These are phyloP conservation scores for Drosophila cyrtoloma DNA, from an alignment of 2,888 invertebrate species.

Conservation along the genomic window DNA sequence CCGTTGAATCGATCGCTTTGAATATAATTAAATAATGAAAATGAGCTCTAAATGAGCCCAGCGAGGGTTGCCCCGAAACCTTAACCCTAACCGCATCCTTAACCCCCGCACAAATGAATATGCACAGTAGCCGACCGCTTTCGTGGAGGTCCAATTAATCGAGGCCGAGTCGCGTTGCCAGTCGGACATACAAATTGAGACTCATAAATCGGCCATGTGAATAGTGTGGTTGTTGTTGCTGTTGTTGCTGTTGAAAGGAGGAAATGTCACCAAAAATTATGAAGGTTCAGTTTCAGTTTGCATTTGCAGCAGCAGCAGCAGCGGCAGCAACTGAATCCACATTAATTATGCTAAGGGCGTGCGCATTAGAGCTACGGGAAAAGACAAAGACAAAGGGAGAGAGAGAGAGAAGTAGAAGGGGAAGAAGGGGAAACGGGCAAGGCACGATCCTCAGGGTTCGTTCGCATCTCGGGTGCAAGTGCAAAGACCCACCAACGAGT, in stretches of 20 bases:
- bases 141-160: slow-evolving; percentile 82
- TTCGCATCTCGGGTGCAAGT: slow-evolving; percentile 50
- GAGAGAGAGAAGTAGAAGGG: not conserved
- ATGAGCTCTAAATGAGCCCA: slow-evolving; percentile 57
- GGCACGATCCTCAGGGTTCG: slow-evolving; percentile 47
- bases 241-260: slow-evolving; percentile 46
- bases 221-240: slow-evolving; percentile 1
- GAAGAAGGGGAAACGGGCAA: not conserved
- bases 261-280: slow-evolving; percentile 81
- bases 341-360: slow-evolving; percentile 78
- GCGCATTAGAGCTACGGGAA: slow-evolving; percentile 56
- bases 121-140: slow-evolving; percentile 75
- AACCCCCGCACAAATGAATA: slow-evolving; percentile 57
- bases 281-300: slow-evolving; percentile 64
- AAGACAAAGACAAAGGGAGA: not conserved
- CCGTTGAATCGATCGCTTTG: slow-evolving; percentile 19
- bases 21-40: slow-evolving; percentile 64
- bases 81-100: slow-evolving; percentile 22
- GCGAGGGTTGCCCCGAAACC: slow-evolving; percentile 1
- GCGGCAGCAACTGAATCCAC: slow-evolving; percentile 7
- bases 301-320: not conserved
- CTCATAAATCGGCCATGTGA: slow-evolving; percentile 68
- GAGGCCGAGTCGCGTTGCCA: slow-evolving; percentile 49
- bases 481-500: slow-evolving; percentile 59
- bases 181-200: slow-evolving; percentile 79